phyloP scores from a whole-genome alignment of 1,140 invertebrate species.

The Drosophila rhopaloa region DNA sequence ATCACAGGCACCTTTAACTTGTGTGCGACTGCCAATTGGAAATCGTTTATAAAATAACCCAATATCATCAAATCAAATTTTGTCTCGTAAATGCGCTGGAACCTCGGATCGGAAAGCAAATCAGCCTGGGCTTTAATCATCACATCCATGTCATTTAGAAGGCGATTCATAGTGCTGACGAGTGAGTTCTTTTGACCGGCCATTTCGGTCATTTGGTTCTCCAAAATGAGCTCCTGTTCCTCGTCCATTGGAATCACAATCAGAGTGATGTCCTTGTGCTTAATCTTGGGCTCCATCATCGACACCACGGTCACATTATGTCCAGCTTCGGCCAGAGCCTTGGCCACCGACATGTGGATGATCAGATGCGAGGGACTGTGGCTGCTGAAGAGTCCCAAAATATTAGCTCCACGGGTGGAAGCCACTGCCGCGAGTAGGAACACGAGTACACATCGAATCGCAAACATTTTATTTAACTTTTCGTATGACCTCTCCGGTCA shows the following conservation, averaged over 20 bases:
- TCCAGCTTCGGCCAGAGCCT: slow-evolving; percentile 62
- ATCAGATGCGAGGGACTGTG: slow-evolving; percentile 76
- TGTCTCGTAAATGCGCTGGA: slow-evolving; percentile 65
- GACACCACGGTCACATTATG: slow-evolving; percentile 77
- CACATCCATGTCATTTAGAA: slow-evolving; percentile 45
- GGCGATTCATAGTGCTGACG: slow-evolving; percentile 14
- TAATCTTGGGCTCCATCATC: slow-evolving; percentile 50
- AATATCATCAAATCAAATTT: slow-evolving; percentile 77
- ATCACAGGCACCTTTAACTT: slow-evolving; percentile 67
- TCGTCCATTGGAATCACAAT: slow-evolving; percentile 59
- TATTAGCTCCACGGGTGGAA: slow-evolving; percentile 56
- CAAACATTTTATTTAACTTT: slow-evolving; percentile 10
- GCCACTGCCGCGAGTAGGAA: slow-evolving; percentile 13
- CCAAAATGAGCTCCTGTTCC: slow-evolving; percentile 41
- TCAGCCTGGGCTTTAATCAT: slow-evolving; percentile 62
- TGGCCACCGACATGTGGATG: slow-evolving; percentile 69
- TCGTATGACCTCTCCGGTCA: background rate
- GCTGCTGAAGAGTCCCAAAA: slow-evolving; percentile 74
- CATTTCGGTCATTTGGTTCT: slow-evolving; percentile 50
- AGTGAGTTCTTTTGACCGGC: slow-evolving; percentile 47
- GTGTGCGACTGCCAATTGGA: slow-evolving; percentile 67
- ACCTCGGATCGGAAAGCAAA: slow-evolving; percentile 48
- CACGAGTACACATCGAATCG: background rate
- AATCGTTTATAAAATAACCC: slow-evolving; percentile 73
- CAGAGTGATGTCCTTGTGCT: slow-evolving; percentile 56